Percentiles rank a stretch among this genome's conserved stretches.
Conservation (phyloP, 2,113 vertebrate species). For the Sinocyclocheilus grahami region DNA sequence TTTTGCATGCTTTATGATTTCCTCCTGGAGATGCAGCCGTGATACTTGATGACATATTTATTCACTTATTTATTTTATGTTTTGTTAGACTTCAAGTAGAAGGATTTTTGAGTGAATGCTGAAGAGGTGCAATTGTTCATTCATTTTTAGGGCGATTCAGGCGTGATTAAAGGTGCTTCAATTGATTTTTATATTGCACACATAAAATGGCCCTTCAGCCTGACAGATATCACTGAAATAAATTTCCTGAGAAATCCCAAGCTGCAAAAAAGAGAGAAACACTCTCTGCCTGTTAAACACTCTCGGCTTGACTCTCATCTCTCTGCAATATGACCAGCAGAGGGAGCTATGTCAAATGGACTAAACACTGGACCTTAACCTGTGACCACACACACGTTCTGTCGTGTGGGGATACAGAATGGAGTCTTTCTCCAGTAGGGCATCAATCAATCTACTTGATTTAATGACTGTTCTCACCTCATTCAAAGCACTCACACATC, state of each 20-base stretch:
- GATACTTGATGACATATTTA: background rate
- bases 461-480: slow-evolving; percentile 34
- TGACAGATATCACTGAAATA: background rate
- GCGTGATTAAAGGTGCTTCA: background rate
- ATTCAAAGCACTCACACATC: background rate
- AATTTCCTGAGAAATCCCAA: background rate
- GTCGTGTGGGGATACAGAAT: background rate
- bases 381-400: background rate
- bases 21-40: background rate
- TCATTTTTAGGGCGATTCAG: background rate
- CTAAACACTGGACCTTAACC: background rate
- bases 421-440: background rate
- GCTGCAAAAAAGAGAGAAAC: background rate
- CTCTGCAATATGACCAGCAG: background rate
- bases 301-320: background rate
- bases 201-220: slow-evolving; percentile 5
- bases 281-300: background rate
- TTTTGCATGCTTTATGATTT: background rate
- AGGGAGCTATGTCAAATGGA: slow-evolving; percentile 12
- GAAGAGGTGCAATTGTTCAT: background rate
- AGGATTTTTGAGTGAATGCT: background rate
- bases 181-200: background rate
- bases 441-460: slow-evolving; percentile 15
- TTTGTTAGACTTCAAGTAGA: slow-evolving; percentile 14
- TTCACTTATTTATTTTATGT: background rate